Base-by-base conservation (phyloP, 2,888 invertebrate species). In the Belgica antarctica region DNA sequence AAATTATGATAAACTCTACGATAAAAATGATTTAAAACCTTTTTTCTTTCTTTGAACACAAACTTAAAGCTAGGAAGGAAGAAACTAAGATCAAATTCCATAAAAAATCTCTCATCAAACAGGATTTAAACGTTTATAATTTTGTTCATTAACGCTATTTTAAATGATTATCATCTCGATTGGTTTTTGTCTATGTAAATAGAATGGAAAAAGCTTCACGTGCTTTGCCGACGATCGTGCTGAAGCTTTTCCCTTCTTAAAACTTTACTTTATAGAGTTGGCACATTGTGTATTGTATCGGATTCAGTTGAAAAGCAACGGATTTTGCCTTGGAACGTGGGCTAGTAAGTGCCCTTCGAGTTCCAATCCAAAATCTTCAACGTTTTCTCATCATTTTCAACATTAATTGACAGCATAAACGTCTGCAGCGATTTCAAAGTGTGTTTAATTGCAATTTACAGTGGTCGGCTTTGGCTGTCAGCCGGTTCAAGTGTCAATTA, bases 251-350 rank as follows among this genome's bases (percentile, higher is more conserved):
- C 52, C 7, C 22, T 52, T 19, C 52, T 52, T 52, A 10, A 70
- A 19, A 15, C n/a, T n/a, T 70, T 28, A 15, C 25, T 57, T 62
- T 47, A 25, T 61, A 62, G 46, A 72, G 71, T 72, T 72, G 72
- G 72, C 72, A 72, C 72, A 72, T 72, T 68, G 31, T 68, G 71
- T 72, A 72, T 72, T 72, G 72, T 72, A 70, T 72, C 71, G 52
- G 66, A 66, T 65, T 70, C 15, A 36, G 27, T 46, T 19, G 25
- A 36, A 61, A 36, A 27, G 25, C 63, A 15, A 28, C 36, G 41
- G 7, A 41, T 24, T 19, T 57, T 57, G 10, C 15, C 24, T 63
- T 24, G n/a, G n/a, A n/a, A n/a, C n/a, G n/a, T n/a, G n/a, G n/a
- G n/a, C n/a, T n/a, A n/a, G n/a, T n/a, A n/a, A n/a, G n/a, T n/a